Conservation (phyloP, 2,888 invertebrate species). For the Tanypteryx hageni region DNA sequence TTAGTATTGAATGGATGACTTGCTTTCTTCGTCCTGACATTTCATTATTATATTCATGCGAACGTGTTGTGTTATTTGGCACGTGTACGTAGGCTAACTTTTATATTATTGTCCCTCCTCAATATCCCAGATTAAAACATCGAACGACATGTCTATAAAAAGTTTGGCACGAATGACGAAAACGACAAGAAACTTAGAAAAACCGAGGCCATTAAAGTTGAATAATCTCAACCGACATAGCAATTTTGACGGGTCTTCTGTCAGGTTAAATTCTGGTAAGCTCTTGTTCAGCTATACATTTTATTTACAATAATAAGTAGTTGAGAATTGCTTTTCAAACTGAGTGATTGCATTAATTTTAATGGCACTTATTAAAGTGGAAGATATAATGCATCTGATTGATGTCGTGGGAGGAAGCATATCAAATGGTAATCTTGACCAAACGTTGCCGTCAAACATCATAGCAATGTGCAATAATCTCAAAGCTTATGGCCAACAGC, state of each 20-base stretch:
- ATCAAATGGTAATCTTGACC: slow-evolving; percentile 85
- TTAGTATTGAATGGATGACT: not conserved
- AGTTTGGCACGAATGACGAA: slow-evolving; percentile 76
- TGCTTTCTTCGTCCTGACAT: not conserved
- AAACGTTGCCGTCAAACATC: slow-evolving; percentile 84
- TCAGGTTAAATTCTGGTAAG: slow-evolving; percentile 66
- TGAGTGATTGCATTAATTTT: slow-evolving; percentile 56
- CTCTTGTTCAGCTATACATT: slow-evolving; percentile 22
- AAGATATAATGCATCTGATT: slow-evolving; percentile 88
- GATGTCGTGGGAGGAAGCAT: slow-evolving; percentile 88
- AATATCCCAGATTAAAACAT: slow-evolving; percentile 48
- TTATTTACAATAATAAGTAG: slow-evolving; percentile 41
- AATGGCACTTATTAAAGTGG: slow-evolving; percentile 78
- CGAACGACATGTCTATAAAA: slow-evolving; percentile 61
- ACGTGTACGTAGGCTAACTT: slow-evolving; percentile 13
- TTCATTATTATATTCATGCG: not conserved
- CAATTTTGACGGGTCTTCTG: slow-evolving; percentile 65
- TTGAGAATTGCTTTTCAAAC: not conserved
- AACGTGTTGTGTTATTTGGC: not conserved
- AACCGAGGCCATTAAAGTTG: slow-evolving; percentile 83
- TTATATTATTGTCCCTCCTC: not conserved
- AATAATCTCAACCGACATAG: slow-evolving; percentile 76
- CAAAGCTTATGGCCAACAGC: slow-evolving; percentile 84
- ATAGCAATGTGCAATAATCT: slow-evolving; percentile 88
- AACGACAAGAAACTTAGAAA: slow-evolving; percentile 85